phyloP scores from a whole-genome alignment of 2,797 vertebrate genomes.

The Stomatorhinus walkeri region DNA sequence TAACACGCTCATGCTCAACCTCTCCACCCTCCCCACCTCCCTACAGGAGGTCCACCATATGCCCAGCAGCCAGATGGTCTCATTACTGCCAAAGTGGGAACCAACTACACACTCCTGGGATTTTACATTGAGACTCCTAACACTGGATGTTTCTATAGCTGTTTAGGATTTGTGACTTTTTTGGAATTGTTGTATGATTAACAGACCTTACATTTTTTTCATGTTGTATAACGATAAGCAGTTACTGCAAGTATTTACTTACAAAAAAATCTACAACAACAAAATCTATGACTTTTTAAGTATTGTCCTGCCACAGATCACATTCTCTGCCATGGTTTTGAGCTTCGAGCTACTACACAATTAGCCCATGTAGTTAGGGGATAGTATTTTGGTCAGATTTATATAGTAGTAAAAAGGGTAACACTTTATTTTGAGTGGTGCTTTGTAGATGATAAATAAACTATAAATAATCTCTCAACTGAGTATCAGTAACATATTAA shows the following conservation, averaged over 20 bases:
- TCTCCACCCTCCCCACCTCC: background rate
- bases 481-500: no score
- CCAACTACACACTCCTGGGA: conserved; percentile 17
- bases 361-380: background rate
- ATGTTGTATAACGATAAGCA: background rate
- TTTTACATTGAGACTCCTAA: conserved; percentile 21
- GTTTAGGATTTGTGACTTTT: conserved; percentile 21
- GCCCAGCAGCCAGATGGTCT: conserved; percentile 41
- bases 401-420: background rate
- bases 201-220: background rate
- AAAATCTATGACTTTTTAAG: background rate
- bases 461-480: no score
- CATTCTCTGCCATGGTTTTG: background rate
- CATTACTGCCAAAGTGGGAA: conserved; percentile 23
- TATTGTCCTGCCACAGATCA: background rate
- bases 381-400: background rate
- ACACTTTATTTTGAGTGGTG: no score
- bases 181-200: background rate
- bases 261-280: background rate
- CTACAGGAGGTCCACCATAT: conserved; percentile 29
- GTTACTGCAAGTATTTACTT: background rate
- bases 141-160: conserved; percentile 29
- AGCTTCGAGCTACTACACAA: background rate
- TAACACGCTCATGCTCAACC: conserved; percentile 27
- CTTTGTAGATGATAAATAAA: no score